Conservation (phyloP, 2,797 vertebrate genomes). For the Hippopotamyrus pictus region DNA sequence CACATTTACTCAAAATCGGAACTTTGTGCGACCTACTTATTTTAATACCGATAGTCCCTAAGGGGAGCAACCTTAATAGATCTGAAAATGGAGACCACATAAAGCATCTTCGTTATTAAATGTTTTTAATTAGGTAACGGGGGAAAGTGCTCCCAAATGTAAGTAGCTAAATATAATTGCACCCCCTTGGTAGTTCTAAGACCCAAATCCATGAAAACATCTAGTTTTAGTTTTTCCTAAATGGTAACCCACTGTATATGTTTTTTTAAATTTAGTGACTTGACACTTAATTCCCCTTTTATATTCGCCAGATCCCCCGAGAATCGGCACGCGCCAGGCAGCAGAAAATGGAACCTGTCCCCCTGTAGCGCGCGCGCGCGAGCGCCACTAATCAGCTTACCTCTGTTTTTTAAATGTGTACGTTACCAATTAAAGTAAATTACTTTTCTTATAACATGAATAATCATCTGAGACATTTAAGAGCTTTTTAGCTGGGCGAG, state of each 20-base stretch:
- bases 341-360: neutral
- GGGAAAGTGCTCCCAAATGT: constrained; percentile 49
- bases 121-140: constrained; percentile 67
- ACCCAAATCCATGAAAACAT: constrained; percentile 41
- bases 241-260: neutral
- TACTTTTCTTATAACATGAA: neutral
- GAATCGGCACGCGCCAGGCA: neutral
- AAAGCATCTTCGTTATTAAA: constrained; percentile 63
- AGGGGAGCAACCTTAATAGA: constrained; percentile 64
- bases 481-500: neutral
- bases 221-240: constrained; percentile 29
- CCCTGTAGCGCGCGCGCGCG: neutral
- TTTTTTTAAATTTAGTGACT: constrained; percentile 21
- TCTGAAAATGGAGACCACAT: constrained; percentile 64
- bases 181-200: constrained; percentile 40
- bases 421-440: neutral
- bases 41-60: constrained; percentile 47
- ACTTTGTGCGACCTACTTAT: constrained; percentile 58
- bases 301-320: neutral
- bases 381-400: neutral
- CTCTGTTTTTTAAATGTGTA: neutral
- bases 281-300: constrained; percentile 50
- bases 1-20: constrained; percentile 45
- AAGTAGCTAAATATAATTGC: constrained; percentile 51
- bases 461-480: neutral